These are phyloP conservation scores for Austrolebias charrua DNA, from an alignment of 2,797 vertebrate species.

Conservation along the genomic window DNA sequence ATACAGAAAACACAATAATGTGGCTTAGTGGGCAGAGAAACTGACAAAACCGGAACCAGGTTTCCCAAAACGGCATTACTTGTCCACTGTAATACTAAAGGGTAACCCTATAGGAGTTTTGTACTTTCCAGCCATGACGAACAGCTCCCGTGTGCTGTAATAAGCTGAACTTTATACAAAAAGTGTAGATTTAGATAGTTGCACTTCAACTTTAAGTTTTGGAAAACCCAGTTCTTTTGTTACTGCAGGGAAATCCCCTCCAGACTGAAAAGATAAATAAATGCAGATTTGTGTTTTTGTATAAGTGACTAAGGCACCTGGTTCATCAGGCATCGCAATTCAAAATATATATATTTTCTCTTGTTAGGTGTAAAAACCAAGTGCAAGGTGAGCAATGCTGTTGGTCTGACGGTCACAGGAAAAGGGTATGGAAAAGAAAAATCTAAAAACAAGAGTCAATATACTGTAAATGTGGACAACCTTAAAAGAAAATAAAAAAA, in stretches of 20 bases:
- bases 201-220: constrained; percentile 53
- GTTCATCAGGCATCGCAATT: constrained; percentile 82
- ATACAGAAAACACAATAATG: constrained; percentile 63
- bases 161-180: constrained; percentile 41
- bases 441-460: constrained; percentile 12
- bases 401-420: constrained; percentile 53
- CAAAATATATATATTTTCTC: constrained; percentile 59
- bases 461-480: constrained; percentile 47
- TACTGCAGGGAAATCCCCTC: constrained; percentile 64
- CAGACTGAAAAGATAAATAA: constrained; percentile 58
- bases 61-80: constrained; percentile 62
- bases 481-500: constrained; percentile 36
- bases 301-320: constrained; percentile 84
- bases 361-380: constrained; percentile 69
- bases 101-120: constrained; percentile 3
- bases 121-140: constrained; percentile 6
- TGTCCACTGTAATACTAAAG: constrained; percentile 21
- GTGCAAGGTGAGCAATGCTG: constrained; percentile 69
- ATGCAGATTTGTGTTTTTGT: constrained; percentile 75
- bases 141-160: constrained; percentile 12
- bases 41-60: constrained; percentile 57
- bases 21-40: constrained; percentile 81
- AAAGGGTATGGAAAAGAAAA: constrained; percentile 13
- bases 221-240: constrained; percentile 64
- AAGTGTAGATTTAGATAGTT: constrained; percentile 21